A percentile compares a stretch with the other conserved stretches of the same genome.
Evolutionary conservation across 1,140 invertebrate genomes (phyloP).

Genomic region (Gonioctena quinquepunctata): DNA sequence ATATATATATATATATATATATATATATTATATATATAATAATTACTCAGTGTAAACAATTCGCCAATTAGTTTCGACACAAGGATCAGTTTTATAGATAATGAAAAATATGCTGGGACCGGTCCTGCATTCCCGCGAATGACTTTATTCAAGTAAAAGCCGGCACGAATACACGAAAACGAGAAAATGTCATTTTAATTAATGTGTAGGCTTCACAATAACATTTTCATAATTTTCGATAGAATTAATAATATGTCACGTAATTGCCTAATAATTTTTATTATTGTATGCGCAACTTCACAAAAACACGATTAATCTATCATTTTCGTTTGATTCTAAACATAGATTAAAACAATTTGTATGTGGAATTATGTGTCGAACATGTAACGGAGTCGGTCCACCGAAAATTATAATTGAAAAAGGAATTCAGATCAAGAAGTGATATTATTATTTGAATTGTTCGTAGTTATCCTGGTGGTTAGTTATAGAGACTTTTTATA

Average conservation of each 20-base stretch:
- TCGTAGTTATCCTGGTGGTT: too few relatives aligned
- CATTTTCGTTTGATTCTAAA: background rate
- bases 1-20: too few relatives aligned
- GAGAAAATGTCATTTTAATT: conserved; percentile 29
- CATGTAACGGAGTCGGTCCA: too few relatives aligned
- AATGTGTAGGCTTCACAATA: conserved; percentile 20
- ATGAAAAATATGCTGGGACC: background rate
- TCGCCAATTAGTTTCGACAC: too few relatives aligned
- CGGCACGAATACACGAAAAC: conserved; percentile 9
- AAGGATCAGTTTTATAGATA: too few relatives aligned
- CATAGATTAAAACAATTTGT: background rate
- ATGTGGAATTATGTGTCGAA: too few relatives aligned
- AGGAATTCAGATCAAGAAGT: too few relatives aligned
- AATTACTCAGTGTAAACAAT: too few relatives aligned
- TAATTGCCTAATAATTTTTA: conserved; percentile 6
- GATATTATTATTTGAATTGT: too few relatives aligned
- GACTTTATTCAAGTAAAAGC: background rate
- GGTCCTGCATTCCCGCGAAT: background rate
- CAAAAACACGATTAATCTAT: background rate
- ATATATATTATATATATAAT: too few relatives aligned
- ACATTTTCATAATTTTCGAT: conserved; percentile 9
- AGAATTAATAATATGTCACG: conserved; percentile 14
- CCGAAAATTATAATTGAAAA: too few relatives aligned
- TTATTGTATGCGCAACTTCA: background rate
- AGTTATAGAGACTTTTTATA: too few relatives aligned